Percentiles rank a stretch among this genome's conserved stretches.
Evolutionary conservation across 2,797 vertebrate species (phyloP).

Genomic region (Lepus townsendii): DNA sequence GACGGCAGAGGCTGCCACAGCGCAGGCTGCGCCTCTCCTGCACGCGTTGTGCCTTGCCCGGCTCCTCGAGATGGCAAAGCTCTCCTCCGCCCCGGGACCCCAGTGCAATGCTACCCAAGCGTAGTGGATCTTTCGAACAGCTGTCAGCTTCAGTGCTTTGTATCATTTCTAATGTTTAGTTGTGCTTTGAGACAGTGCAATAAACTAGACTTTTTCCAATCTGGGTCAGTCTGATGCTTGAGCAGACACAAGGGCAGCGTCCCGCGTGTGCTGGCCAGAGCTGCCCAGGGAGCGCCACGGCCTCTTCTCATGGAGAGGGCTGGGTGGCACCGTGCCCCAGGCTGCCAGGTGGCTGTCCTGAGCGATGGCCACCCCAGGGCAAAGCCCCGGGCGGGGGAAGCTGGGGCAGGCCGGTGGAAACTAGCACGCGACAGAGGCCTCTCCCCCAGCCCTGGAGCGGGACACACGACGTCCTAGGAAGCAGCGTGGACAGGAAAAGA

Average conservation of each 20-base stretch:
- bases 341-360: background rate
- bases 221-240: background rate
- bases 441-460: fast-evolving
- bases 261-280: no score
- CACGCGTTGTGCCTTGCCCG: conserved; percentile 79
- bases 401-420: no score
- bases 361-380: background rate
- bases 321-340: fast-evolving
- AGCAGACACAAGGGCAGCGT: no score
- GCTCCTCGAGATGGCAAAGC: conserved; percentile 69
- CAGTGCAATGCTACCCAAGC: conserved; percentile 76
- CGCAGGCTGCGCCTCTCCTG: conserved; percentile 72
- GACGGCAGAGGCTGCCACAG: conserved; percentile 75
- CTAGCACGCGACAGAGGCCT: fast-evolving
- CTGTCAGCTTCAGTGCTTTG: conserved; percentile 71
- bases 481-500: background rate
- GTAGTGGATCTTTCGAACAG: conserved; percentile 2
- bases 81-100: conserved; percentile 69
- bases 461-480: fast-evolving
- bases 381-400: no score
- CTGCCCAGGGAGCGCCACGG: fast-evolving
- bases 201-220: conserved; percentile 85
- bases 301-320: fast-evolving
- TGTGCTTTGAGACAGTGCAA: conserved; percentile 88
- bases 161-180: conserved; percentile 70